These are phyloP conservation scores for Nothoprocta pentlandii DNA, from an alignment of 2,113 vertebrate genomes.

Conservation along the genomic window DNA sequence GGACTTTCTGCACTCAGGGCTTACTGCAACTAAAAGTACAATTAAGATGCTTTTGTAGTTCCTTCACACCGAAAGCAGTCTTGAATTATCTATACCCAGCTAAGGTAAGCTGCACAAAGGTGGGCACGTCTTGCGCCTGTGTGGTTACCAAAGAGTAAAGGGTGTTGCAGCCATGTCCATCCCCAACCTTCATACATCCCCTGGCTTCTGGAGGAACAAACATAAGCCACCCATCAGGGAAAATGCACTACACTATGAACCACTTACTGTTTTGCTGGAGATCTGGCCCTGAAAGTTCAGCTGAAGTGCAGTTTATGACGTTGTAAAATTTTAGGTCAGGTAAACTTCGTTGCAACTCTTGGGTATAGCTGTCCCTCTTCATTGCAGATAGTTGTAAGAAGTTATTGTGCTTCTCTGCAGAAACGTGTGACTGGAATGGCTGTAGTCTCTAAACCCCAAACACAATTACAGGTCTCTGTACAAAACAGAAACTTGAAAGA, in stretches of 20 bases:
- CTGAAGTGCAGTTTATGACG: slow-evolving; percentile 13
- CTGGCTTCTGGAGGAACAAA: neutral
- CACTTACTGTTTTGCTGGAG: neutral
- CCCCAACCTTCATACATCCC: neutral
- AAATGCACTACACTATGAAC: neutral
- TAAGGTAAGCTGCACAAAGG: neutral
- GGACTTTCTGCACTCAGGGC: neutral
- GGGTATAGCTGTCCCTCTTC: slow-evolving; percentile 51
- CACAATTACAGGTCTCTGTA: slow-evolving; percentile 30
- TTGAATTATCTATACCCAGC: neutral
- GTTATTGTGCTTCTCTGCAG: slow-evolving; percentile 30
- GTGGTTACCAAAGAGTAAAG: neutral
- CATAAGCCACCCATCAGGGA: neutral
- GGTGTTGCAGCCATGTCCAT: neutral
- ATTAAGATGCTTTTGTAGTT: neutral
- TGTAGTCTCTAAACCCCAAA: slow-evolving; percentile 58
- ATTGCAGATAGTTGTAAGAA: slow-evolving; percentile 45
- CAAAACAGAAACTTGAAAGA: slow-evolving; percentile 41
- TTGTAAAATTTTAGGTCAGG: slow-evolving; percentile 46
- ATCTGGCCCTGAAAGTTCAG: neutral
- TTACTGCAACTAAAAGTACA: neutral
- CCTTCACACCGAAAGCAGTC: neutral
- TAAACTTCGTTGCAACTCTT: slow-evolving; percentile 41
- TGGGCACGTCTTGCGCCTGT: neutral
- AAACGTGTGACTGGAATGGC: slow-evolving; percentile 34